Percentiles rank a stretch among this genome's conserved stretches.
phyloP scores from a whole-genome alignment of 2,113 vertebrate species.

The Etia nguti region DNA sequence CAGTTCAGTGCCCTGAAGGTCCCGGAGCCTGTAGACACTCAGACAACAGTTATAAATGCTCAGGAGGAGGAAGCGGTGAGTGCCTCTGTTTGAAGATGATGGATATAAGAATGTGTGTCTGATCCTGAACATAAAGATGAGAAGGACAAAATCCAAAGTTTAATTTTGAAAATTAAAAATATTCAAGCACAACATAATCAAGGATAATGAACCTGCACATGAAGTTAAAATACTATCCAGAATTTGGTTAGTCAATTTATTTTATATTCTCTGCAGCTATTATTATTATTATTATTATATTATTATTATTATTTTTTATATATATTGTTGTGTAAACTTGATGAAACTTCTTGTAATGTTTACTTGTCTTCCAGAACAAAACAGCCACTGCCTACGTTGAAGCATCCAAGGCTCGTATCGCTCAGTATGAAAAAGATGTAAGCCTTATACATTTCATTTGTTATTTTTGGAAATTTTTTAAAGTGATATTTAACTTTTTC shows the following conservation, averaged over 20 bases:
- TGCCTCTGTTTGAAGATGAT: not conserved
- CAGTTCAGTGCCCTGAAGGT: slow-evolving; percentile 75
- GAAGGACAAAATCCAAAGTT: not conserved
- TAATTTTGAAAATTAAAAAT: not conserved
- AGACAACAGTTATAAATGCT: slow-evolving; percentile 69
- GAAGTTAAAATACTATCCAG: not conserved
- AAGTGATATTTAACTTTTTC: not conserved
- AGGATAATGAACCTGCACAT: not conserved
- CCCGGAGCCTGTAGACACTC: slow-evolving; percentile 81
- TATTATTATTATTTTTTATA: too few relatives aligned
- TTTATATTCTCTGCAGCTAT: not conserved
- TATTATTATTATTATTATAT: not conserved
- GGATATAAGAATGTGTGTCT: not conserved
- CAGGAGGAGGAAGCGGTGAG: slow-evolving; percentile 84
- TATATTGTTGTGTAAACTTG: not conserved
- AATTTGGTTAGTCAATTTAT: not conserved
- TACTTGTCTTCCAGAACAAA: slow-evolving; percentile 59
- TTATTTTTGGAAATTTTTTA: not conserved
- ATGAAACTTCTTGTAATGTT: not conserved
- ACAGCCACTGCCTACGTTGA: slow-evolving; percentile 65
- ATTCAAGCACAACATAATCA: not conserved
- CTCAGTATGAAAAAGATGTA: slow-evolving; percentile 75
- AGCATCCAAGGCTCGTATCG: slow-evolving; percentile 76
- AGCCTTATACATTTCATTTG: not conserved
- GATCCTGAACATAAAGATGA: not conserved